Percentiles rank a stretch among this genome's conserved stretches.
Evolutionary conservation across 1,140 invertebrate genomes (phyloP).

Genomic region (Platorchestia sp.): DNA sequence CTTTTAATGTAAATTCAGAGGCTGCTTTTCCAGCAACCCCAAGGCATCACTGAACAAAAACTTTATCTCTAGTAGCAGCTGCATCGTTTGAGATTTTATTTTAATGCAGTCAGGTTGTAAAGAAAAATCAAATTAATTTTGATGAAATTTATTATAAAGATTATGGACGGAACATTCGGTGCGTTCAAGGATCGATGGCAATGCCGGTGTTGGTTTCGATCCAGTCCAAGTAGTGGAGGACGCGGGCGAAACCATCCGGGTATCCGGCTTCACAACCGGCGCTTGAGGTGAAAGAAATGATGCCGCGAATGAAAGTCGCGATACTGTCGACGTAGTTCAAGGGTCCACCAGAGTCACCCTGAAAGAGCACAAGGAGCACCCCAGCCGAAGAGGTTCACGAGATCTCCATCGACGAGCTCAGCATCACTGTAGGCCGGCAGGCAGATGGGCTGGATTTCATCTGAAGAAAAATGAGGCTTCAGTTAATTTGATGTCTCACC

Average conservation of each 20-base stretch:
- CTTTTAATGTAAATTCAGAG: too few species aligned
- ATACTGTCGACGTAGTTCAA: not conserved
- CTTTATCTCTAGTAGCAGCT: too few species aligned
- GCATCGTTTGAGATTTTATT: too few species aligned
- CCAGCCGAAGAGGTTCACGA: slow-evolving; percentile 57
- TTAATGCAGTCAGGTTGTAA: too few species aligned
- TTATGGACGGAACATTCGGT: too few species aligned
- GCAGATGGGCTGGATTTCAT: slow-evolving; percentile 54
- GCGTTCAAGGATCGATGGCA: not conserved
- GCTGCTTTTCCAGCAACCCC: too few species aligned
- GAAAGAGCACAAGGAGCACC: slow-evolving; percentile 54
- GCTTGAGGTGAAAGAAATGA: not conserved
- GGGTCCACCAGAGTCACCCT: slow-evolving; percentile 13
- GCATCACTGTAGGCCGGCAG: slow-evolving; percentile 53
- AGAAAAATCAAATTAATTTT: too few species aligned
- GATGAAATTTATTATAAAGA: too few species aligned
- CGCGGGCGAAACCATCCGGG: slow-evolving; percentile 27
- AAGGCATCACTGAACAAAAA: too few species aligned
- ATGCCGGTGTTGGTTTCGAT: slow-evolving; percentile 16
- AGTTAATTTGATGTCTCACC: too few species aligned
- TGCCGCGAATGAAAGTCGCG: not conserved
- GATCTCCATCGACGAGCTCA: slow-evolving; percentile 30
- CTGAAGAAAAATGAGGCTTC: not conserved
- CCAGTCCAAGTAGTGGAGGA: slow-evolving; percentile 36
- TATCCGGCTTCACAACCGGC: not conserved